Base-by-base conservation (phyloP, 2,888 invertebrate species). In the Cryptocephalus moraei region DNA sequence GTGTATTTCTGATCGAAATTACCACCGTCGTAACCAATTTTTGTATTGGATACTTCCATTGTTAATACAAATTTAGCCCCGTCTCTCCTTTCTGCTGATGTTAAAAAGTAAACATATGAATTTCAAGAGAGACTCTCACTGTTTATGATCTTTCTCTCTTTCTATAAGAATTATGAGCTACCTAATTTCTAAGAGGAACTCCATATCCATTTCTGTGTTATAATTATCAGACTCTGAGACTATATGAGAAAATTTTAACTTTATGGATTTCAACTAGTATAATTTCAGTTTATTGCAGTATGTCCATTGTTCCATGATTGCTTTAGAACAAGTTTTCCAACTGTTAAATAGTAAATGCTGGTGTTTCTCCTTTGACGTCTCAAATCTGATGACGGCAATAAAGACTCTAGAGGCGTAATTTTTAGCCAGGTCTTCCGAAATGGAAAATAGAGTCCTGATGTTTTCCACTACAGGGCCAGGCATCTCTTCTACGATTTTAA, bases 351-450 rank as follows among this genome's bases (percentile, higher is more conserved):
- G 83, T 46, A 95, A 71, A 66, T 91, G 91, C 49, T 85, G 86
- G 1, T 96, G 71, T 62, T 91, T 91, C 52, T 91, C 79, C 68
- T 95, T 96, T 1, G 84, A 80, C 0, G 91, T 91, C 71, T 96
- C 95, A 68, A 96, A 94, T 34, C 93, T 75, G 68, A 94, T 82
- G 59, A 90, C 91, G 0, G 91, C 86, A 58, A 95, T 80, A 67
- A 95, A 96, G 0, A 94, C 92, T 11, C 95, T 86, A 0, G 91
- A 90, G 1, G 90, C 89, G 65, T 96, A 96, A 66, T 87, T 85
- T 61, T 86, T 90, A 13, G 93, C 91, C 33, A 94, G 73, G 14
- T 86, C 83, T 50, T 88, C 87, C 0, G 90, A 81, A 13, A 95
- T 74, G 33, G 89, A 75, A 69, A 93, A 96, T 14, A 84, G 78